Evolutionary conservation across 2,113 vertebrate species (phyloP), one percentile per base, ranked within the genome.

Genomic region (Tychaedon coryphoeus): DNA sequence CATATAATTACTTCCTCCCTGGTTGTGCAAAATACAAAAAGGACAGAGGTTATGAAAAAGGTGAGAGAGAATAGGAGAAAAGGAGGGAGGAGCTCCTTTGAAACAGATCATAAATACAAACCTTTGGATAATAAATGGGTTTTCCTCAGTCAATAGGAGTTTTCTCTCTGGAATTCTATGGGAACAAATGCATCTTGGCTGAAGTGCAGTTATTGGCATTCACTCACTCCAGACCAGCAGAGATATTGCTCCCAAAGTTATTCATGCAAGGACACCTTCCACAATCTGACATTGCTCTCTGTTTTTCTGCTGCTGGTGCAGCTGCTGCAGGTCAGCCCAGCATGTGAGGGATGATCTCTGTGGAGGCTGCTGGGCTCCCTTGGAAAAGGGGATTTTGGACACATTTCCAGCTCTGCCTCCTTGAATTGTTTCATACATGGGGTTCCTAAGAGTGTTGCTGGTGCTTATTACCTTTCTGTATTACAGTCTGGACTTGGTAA

Each of bases 31-130:
- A 69, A 53, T 14, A 78, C 36, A 29, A 69, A 88, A 90, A 54
- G 28, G 91, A 26, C 45, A 60, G 50, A 66, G 77, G 23, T 90
- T 88, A 36, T 61, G 65, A 12, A 34, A 72, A 90, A 92, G 58
- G 56, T 89, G 50, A 54, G 48, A 64, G n/a, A 74, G 54, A 76
- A 65, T 3, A 42, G 48, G 51, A 86, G 56, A 50, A 75, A 65
- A 91, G 58, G 51, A 75, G 54, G 83, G 60, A 89, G 47, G 73
- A 54, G 47, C 42, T 94, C 34, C 48, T 83, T 71, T 69, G 86
- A 85, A 94, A 51, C 42, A 54, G 45, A 70, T 75, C 18, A 62
- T 70, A 75, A 86, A 72, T 48, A 74, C 43, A 45, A 64, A 51
- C 43, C 69, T 69, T 12, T 25, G n/a, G 66, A 4, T 78, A 92